Evolutionary conservation across 2,113 vertebrate species (phyloP).

Genomic region (Lepus americanus): DNA sequence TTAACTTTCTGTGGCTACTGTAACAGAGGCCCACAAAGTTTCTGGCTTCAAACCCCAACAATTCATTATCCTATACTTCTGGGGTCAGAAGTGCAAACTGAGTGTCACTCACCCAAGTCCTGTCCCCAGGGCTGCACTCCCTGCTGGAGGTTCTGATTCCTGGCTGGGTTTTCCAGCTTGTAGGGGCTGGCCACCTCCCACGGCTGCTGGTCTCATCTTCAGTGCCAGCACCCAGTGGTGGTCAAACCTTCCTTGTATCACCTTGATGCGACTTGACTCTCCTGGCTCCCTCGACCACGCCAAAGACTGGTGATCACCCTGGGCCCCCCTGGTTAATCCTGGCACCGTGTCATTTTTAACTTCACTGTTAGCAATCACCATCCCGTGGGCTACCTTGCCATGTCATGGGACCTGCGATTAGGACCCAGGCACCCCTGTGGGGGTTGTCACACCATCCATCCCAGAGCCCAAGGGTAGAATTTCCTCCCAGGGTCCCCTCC

Average conservation of each 20-base stretch:
- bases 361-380: no score
- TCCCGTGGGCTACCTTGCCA: neutral
- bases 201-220: neutral
- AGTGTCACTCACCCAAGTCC: no score
- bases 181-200: no score
- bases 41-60: neutral
- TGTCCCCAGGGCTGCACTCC: no score
- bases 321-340: neutral
- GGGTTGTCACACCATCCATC: neutral
- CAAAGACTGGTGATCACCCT: no score
- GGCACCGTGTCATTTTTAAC: neutral
- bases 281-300: neutral
- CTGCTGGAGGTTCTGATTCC: no score
- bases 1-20: neutral
- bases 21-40: neutral
- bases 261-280: neutral
- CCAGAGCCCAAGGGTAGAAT: neutral
- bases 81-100: neutral
- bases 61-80: no score
- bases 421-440: no score
- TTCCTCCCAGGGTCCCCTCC: neutral
- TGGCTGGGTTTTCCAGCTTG: neutral
- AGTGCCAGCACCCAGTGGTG: neutral
- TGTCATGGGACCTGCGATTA: neutral
- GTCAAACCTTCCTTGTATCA: rapidly evolving